These are phyloP conservation scores for Sisyra nigra DNA, from an alignment of 2,888 invertebrate species.

Conservation along the genomic window DNA sequence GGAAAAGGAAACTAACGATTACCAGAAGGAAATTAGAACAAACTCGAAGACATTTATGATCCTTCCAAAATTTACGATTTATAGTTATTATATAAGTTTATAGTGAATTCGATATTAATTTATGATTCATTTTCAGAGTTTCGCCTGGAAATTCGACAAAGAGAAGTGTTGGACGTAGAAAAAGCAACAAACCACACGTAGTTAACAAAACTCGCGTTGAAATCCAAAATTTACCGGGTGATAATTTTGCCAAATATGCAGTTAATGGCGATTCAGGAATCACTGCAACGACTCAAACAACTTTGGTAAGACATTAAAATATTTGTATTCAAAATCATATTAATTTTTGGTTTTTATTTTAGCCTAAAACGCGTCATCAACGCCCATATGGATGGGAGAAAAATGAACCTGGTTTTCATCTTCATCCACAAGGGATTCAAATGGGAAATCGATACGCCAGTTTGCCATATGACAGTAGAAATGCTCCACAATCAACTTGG, in stretches of 20 bases:
- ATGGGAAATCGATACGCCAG: constrained; percentile 45
- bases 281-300: constrained; percentile 55
- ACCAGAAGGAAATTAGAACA: too few species aligned
- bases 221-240: constrained; percentile 24
- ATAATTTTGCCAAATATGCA: constrained; percentile 21
- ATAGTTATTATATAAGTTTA: too few species aligned
- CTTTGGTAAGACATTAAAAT: constrained; percentile 43
- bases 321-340: constrained; percentile 5
- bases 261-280: constrained; percentile 16
- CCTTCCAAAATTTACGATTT: too few species aligned
- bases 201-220: constrained; percentile 20
- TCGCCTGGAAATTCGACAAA: constrained; percentile 53
- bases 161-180: constrained; percentile 26
- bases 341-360: constrained; percentile 19
- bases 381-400: constrained; percentile 61
- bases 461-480: constrained; percentile 41
- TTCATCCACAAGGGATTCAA: constrained; percentile 38
- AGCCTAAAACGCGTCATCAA: constrained; percentile 63
- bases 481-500: constrained; percentile 28
- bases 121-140: constrained; percentile 34
- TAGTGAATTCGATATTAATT: too few species aligned
- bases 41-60: too few species aligned
- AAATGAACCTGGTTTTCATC: constrained; percentile 23
- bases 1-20: too few species aligned
- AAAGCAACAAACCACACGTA: constrained; percentile 17